phyloP scores from a whole-genome alignment of 2,113 vertebrate species.

The Notothenia coriiceps region DNA sequence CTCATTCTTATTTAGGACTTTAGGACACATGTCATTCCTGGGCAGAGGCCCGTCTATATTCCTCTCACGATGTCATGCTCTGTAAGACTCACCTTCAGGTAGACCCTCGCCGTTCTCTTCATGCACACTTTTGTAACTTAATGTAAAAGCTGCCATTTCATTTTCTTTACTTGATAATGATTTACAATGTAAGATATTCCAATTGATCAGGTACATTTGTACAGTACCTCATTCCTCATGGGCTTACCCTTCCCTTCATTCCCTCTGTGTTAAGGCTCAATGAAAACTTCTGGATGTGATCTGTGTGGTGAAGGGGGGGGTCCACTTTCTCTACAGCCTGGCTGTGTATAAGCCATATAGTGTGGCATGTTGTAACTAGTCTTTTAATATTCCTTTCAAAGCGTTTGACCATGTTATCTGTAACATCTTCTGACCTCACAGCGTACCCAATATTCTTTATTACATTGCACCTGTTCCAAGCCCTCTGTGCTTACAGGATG shows the following conservation, averaged over 20 bases:
- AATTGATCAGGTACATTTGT: conserved; percentile 12
- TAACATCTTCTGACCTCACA: conserved; percentile 12
- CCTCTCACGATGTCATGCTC: not conserved
- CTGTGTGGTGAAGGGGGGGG: not conserved
- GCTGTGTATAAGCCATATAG: not conserved
- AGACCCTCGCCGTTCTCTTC: not conserved
- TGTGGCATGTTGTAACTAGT: too few relatives aligned
- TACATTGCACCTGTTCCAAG: not conserved
- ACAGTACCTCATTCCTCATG: not conserved
- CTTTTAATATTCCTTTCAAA: not conserved
- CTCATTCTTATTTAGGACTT: not conserved
- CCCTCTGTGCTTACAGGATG: not conserved
- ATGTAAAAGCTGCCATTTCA: conserved; percentile 1
- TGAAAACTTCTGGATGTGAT: not conserved
- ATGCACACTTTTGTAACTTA: not conserved
- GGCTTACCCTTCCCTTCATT: not conserved
- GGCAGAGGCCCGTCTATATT: not conserved
- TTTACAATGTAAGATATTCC: not conserved
- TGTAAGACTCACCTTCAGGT: not conserved
- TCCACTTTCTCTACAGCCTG: not conserved
- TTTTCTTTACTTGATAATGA: conserved; percentile 9
- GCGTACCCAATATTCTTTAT: not conserved
- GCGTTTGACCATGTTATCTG: not conserved
- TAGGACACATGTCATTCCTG: not conserved
- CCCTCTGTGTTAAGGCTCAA: not conserved